Evolutionary conservation across 2,888 invertebrate genomes (phyloP).

Genomic region (Timema cristinae): DNA sequence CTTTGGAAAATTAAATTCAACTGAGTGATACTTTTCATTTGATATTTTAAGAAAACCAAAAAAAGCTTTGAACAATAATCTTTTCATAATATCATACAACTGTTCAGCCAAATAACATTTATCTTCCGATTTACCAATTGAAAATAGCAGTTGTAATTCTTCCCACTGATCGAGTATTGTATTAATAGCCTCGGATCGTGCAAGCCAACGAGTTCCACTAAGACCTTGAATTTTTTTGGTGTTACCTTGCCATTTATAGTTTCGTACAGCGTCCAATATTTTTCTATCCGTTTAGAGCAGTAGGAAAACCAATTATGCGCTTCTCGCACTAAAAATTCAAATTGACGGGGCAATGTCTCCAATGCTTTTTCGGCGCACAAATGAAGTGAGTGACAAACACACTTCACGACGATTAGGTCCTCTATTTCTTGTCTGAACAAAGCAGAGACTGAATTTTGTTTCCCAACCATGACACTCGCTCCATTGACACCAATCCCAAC

Average conservation of each 20-base stretch:
- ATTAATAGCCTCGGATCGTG: neutral
- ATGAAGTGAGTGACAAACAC: constrained; percentile 5
- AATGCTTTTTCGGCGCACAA: neutral
- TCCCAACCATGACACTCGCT: too few relatives aligned
- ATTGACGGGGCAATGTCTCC: constrained; percentile 5
- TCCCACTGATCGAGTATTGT: constrained; percentile 3
- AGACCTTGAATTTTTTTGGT: neutral
- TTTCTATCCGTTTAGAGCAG: constrained; percentile 1
- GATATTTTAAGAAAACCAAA: neutral
- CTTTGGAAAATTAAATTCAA: neutral
- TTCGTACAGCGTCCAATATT: neutral
- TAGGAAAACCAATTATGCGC: constrained; percentile 3
- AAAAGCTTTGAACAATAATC: neutral
- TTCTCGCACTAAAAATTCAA: neutral
- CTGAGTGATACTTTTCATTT: neutral
- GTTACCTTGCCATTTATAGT: constrained; percentile 1
- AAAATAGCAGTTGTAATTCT: neutral
- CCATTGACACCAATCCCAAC: too few relatives aligned
- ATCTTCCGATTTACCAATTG: neutral
- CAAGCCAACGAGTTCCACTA: neutral
- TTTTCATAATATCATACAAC: neutral
- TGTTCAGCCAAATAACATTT: neutral
- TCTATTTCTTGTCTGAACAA: constrained; percentile 1
- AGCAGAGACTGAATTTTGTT: neutral
- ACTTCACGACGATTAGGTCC: neutral